These are phyloP conservation scores for Xylocampa areola DNA, from an alignment of 2,888 invertebrate genomes.

Conservation along the genomic window DNA sequence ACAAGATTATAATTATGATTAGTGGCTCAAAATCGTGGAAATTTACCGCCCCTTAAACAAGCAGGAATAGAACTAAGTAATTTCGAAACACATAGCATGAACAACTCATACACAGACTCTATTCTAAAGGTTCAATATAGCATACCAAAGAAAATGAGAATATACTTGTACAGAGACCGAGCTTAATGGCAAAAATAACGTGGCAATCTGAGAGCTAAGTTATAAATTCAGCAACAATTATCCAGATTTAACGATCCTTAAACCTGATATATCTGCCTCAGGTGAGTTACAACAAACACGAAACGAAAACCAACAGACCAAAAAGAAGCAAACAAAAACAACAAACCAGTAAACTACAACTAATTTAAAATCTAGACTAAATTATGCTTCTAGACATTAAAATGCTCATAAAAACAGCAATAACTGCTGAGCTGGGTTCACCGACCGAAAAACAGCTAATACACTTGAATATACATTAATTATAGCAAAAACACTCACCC, in stretches of 20 bases:
- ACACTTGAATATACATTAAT: conserved; percentile 41
- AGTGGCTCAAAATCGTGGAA: neutral
- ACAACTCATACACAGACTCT: no score
- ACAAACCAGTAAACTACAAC: conserved; percentile 1
- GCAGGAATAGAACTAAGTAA: conserved; percentile 6
- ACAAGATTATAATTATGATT: conserved; percentile 15
- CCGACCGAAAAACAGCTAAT: conserved; percentile 48
- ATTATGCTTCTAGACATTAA: conserved; percentile 36
- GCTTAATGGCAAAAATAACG: no score
- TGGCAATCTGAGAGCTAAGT: no score
- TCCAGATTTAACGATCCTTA: conserved; percentile 8
- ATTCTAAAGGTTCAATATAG: no score
- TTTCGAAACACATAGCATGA: neutral
- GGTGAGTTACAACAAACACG: conserved; percentile 19
- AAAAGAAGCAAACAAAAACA: conserved; percentile 37
- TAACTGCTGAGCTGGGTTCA: conserved; percentile 47
- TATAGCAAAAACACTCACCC: conserved; percentile 42
- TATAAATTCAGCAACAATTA: neutral
- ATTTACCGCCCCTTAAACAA: neutral
- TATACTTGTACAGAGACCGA: no score
- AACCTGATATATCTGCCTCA: conserved; percentile 11
- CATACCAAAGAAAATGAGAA: no score
- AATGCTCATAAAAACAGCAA: conserved; percentile 43
- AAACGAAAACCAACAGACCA: conserved; percentile 27
- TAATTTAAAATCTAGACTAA: conserved; percentile 38